phyloP scores from a whole-genome alignment of 2,888 invertebrate species.

The Oscheius myriophilus region DNA sequence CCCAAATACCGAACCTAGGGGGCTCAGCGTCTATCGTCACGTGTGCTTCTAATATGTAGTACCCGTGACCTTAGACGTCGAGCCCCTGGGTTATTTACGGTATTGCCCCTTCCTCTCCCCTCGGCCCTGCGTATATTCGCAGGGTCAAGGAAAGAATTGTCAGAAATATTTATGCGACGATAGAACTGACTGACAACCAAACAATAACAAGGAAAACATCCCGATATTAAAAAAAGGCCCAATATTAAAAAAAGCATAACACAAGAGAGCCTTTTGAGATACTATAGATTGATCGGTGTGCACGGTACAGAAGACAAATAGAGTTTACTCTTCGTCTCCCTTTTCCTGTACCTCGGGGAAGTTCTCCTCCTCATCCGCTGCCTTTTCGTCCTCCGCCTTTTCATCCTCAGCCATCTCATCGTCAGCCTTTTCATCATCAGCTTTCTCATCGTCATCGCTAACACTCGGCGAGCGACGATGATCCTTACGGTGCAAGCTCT shows the following conservation, averaged over 20 bases:
- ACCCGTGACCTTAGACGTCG: background rate
- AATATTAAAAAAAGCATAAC: background rate
- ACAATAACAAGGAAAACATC: background rate
- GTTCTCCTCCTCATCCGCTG: background rate
- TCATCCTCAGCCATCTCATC: constrained; percentile 5
- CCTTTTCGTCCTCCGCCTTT: constrained; percentile 15
- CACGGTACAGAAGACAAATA: background rate
- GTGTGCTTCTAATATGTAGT: too few relatives aligned
- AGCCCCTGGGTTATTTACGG: too few relatives aligned
- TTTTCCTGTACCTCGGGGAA: background rate
- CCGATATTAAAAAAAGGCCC: background rate
- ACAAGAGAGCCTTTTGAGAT: background rate
- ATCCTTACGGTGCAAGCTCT: background rate
- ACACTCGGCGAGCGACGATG: background rate
- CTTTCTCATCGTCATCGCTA: background rate
- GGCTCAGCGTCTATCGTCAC: too few relatives aligned
- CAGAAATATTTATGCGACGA: background rate
- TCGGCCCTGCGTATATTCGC: too few relatives aligned
- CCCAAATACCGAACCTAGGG: too few relatives aligned
- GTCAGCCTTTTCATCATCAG: background rate
- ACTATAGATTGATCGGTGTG: background rate
- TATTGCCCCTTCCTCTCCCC: too few relatives aligned
- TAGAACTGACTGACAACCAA: constrained; percentile 1
- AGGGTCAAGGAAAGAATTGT: too few relatives aligned
- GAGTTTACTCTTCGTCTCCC: constrained; percentile 12